Conservation (phyloP, 64 coral and sea anemone genomes). For the Orbicella faveolata region DNA sequence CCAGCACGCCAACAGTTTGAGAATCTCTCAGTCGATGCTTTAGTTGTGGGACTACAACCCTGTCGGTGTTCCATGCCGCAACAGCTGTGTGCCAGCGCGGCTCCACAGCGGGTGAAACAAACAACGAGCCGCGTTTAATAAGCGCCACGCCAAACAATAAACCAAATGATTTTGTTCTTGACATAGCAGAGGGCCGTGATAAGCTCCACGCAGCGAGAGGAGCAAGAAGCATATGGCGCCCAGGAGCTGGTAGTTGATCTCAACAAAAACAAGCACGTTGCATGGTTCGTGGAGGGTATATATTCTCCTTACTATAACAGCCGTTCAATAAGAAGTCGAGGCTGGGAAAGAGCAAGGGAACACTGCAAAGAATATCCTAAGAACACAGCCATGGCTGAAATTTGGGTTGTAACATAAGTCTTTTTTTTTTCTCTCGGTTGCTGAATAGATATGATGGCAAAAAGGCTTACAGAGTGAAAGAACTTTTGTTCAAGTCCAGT, state of each 20-base stretch:
- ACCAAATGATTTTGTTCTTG: background rate
- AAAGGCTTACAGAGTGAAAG: too few species aligned
- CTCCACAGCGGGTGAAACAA: constrained; percentile 2
- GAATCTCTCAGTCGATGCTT: background rate
- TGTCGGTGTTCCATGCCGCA: background rate
- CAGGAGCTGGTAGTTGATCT: background rate
- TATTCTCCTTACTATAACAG: too few species aligned
- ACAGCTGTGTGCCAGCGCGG: background rate
- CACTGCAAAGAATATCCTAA: too few species aligned
- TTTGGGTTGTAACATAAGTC: too few species aligned
- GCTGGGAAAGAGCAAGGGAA: too few species aligned
- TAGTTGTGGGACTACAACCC: background rate
- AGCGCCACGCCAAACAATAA: background rate
- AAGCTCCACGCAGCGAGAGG: background rate
- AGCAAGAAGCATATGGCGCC: background rate
- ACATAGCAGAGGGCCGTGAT: background rate
- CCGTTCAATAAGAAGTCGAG: too few species aligned
- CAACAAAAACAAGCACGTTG: background rate
- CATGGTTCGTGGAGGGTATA: too few species aligned
- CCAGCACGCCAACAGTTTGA: background rate
- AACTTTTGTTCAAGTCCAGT: too few species aligned
- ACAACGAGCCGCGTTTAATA: background rate
- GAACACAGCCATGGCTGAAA: too few species aligned
- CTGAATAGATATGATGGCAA: too few species aligned
- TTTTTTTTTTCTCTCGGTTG: too few species aligned